Percentiles rank a stretch among this genome's conserved stretches.
Evolutionary conservation across 1,140 invertebrate species (phyloP).

Genomic region (Prorops nasuta): DNA sequence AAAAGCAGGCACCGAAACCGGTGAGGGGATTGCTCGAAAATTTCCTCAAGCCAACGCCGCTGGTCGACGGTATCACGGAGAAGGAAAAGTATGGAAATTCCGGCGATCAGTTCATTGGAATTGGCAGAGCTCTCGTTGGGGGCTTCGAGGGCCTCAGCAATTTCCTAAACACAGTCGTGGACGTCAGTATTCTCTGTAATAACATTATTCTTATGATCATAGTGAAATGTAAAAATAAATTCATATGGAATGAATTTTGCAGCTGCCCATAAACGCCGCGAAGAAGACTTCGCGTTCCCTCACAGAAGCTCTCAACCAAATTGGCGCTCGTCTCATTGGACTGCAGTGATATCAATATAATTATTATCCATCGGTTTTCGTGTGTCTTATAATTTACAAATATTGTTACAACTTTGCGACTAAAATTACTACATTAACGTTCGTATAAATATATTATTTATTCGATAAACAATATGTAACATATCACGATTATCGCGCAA

Average conservation of each 20-base stretch:
- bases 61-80: constrained; percentile 68
- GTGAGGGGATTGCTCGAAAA: constrained; percentile 26
- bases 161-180: constrained; percentile 55
- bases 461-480: no score
- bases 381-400: not conserved
- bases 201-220: no score
- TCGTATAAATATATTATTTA: constrained; percentile 33
- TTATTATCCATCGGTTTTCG: not conserved
- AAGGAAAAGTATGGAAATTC: constrained; percentile 71
- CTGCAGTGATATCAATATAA: constrained; percentile 38
- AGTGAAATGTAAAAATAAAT: not conserved
- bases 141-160: constrained; percentile 63
- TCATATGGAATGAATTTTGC: constrained; percentile 18
- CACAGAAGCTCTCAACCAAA: constrained; percentile 56
- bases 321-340: constrained; percentile 59
- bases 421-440: no score
- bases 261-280: constrained; percentile 55
- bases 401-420: no score
- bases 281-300: constrained; percentile 55
- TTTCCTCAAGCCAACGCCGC: constrained; percentile 56
- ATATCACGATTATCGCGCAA: no score
- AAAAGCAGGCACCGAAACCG: constrained; percentile 26
- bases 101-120: constrained; percentile 60
- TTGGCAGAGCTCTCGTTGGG: constrained; percentile 60
- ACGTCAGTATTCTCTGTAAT: no score